phyloP scores from a whole-genome alignment of 2,113 vertebrate genomes.

The Phalacrocorax brasilianus region DNA sequence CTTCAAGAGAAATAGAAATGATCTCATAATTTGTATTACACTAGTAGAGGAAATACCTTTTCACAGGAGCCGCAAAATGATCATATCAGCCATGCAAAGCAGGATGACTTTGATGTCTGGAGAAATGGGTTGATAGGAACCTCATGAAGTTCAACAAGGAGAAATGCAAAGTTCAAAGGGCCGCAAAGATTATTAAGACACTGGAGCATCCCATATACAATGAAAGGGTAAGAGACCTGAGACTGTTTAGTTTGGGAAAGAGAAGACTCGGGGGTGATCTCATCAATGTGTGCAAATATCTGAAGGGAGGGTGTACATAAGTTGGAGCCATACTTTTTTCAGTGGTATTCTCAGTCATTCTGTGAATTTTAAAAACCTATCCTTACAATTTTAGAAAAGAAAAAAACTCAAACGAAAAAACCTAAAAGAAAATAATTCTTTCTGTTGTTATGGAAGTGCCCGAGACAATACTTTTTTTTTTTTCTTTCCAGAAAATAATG shows the following conservation, averaged over 20 bases:
- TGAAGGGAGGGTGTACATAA: background rate
- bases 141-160: background rate
- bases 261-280: background rate
- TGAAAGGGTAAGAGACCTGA: background rate
- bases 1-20: background rate
- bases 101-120: background rate
- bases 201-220: background rate
- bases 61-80: background rate
- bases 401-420: background rate
- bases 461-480: background rate
- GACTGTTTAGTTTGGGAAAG: background rate
- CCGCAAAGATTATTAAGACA: background rate
- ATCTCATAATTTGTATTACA: background rate
- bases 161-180: background rate
- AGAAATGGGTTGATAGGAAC: background rate
- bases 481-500: background rate
- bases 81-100: background rate
- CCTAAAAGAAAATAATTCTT: fast-evolving
- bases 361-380: background rate
- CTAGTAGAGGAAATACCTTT: background rate
- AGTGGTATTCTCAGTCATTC: background rate
- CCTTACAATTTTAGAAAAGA: background rate
- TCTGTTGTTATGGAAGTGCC: background rate
- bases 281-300: background rate
- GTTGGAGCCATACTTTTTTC: background rate